A percentile compares a stretch with the other conserved stretches of the same genome.
phyloP scores from a whole-genome alignment of 1,140 invertebrate genomes.

The Globodera rostochiensis region DNA sequence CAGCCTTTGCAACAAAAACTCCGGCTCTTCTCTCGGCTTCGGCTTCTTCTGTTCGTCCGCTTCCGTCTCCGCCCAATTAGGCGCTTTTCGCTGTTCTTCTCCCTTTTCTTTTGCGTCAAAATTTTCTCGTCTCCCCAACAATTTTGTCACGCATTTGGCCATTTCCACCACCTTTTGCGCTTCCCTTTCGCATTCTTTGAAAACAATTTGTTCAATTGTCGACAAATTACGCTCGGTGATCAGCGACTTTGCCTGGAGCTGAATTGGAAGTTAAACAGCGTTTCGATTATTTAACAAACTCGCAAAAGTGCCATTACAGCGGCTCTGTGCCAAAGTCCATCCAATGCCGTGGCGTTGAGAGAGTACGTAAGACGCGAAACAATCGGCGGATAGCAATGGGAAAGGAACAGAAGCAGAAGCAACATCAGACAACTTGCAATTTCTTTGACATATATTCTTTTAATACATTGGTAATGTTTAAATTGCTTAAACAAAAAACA shows the following conservation, averaged over 20 bases:
- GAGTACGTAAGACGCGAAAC: background rate
- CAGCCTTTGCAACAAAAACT: too few relatives aligned
- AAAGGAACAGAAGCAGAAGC: background rate
- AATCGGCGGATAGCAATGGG: background rate
- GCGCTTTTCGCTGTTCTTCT: background rate
- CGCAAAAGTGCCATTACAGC: slow-evolving; percentile 8
- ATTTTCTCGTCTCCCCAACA: background rate
- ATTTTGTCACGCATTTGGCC: background rate
- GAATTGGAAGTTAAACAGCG: background rate
- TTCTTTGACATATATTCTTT: too few relatives aligned
- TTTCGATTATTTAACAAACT: background rate
- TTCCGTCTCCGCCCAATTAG: background rate
- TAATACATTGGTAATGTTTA: too few relatives aligned
- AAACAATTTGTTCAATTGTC: background rate
- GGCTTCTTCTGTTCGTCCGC: background rate
- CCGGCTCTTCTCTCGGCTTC: too few relatives aligned
- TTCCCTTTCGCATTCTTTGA: background rate
- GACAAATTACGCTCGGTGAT: background rate
- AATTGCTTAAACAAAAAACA: too few relatives aligned
- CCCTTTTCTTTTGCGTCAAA: background rate
- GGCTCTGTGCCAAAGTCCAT: slow-evolving; percentile 3
- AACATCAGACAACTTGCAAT: background rate
- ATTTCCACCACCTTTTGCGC: slow-evolving; percentile 5
- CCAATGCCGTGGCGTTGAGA: background rate
- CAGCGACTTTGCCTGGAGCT: background rate